Conservation (phyloP, 2,888 invertebrate species). For the Clistopyga incitator region DNA sequence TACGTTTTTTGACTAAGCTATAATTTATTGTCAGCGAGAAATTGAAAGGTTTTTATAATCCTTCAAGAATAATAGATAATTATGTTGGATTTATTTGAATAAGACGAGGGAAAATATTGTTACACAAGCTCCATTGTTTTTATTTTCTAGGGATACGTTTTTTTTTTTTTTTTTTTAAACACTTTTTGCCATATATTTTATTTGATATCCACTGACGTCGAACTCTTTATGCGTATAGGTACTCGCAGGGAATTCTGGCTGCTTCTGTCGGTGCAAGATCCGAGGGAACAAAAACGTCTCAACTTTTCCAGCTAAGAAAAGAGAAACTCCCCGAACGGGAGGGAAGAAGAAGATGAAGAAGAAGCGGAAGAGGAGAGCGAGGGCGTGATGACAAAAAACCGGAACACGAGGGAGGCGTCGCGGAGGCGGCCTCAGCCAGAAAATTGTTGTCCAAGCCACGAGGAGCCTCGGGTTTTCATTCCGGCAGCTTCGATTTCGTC, state of each 20-base stretch:
- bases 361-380: constrained; percentile 46
- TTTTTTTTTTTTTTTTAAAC: background rate
- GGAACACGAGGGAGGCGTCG: constrained; percentile 63
- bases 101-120: no score
- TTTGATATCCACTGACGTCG: constrained; percentile 4
- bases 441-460: constrained; percentile 52
- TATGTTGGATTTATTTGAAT: no score
- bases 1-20: no score
- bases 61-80: no score
- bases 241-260: constrained; percentile 42
- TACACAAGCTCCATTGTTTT: no score
- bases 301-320: constrained; percentile 72
- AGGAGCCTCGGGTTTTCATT: constrained; percentile 11
- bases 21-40: no score
- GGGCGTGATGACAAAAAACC: constrained; percentile 49
- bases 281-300: constrained; percentile 48
- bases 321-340: constrained; percentile 66
- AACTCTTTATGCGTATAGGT: constrained; percentile 18
- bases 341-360: constrained; percentile 47
- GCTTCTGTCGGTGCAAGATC: constrained; percentile 20
- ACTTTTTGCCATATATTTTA: constrained; percentile 3
- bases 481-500: background rate
- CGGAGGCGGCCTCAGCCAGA: constrained; percentile 51
- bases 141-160: background rate
- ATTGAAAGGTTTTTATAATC: no score